Evolutionary conservation across 2,797 vertebrate genomes (phyloP), one percentile per base, ranked within the genome.

Genomic region (Gymnocypris eckloni): DNA sequence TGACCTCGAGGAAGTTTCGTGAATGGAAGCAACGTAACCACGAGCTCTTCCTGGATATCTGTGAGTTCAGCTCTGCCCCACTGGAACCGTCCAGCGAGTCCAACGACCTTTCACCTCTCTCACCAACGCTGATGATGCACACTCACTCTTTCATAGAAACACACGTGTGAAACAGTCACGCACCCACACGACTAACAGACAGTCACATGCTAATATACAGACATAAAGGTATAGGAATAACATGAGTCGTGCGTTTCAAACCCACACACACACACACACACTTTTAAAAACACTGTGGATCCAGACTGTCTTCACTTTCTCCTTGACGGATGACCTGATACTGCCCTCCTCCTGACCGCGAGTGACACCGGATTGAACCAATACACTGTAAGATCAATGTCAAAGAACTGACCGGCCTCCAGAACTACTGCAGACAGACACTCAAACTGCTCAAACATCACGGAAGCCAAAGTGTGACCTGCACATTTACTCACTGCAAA

Each of bases 111-210:
- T 90, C 92, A 28, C 89, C 90, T 82, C 92, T 95, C 22, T 91
- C 89, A 25, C 89, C 91, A 4, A 93, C 94, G 25, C 91, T 93
- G 90, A 93, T 95, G 92, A 94, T 94, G 88, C 95, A 96, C 86
- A 94, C 93, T 13, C 95, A 96, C 89, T 96, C 95, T 50, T 96
- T 96, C 94, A 96, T 96, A 70, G 95, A 96, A 91, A 96, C 94
- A 4, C 94, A 95, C 0, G 94, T 95, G 90, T 96, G 93, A 96
- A 82, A 77, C 69, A 15, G 16, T 56, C 39, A 61, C n/a, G 81
- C 84, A 70, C 75, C 4, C 79, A 73, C 77, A 86, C 22, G 48
- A 37, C 77, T 22, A 79, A 72, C 28, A 8, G 78, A 83, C 25
- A 87, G 28, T 71, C 86, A 83, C 52, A 81, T 15, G 52, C 75